Conservation (phyloP, 2,888 invertebrate species). For the Dugesia japonica region DNA sequence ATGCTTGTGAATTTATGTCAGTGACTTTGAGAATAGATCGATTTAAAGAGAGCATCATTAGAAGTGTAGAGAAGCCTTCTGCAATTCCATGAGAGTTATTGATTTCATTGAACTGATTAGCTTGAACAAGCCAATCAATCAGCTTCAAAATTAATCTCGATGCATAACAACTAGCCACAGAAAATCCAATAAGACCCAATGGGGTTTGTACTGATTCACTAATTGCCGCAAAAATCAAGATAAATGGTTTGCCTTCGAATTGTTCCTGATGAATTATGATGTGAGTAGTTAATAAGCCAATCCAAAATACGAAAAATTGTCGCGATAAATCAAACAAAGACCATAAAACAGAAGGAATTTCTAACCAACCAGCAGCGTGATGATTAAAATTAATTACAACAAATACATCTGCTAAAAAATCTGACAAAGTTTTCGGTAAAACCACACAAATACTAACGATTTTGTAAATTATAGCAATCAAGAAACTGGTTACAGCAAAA, state of each 20-base stretch:
- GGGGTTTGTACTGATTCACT: constrained; percentile 50
- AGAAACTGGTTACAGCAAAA: neutral
- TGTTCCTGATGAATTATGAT: constrained; percentile 43
- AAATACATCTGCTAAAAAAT: constrained; percentile 4
- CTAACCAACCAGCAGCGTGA: constrained; percentile 40
- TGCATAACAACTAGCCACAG: constrained; percentile 50
- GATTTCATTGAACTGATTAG: neutral
- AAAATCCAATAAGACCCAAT: constrained; percentile 50
- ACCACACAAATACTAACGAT: constrained; percentile 2
- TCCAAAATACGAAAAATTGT: constrained; percentile 51
- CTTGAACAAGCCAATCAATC: constrained; percentile 47
- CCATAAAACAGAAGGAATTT: constrained; percentile 46
- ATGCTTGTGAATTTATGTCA: neutral
- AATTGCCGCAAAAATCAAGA: constrained; percentile 45
- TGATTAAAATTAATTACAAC: neutral
- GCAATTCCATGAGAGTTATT: constrained; percentile 49
- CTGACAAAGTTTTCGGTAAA: neutral
- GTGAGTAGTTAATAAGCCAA: constrained; percentile 48
- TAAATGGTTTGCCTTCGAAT: constrained; percentile 44
- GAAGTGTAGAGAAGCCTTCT: constrained; percentile 51
- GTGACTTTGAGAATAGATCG: neutral
- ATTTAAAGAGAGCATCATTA: constrained; percentile 46
- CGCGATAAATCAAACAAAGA: constrained; percentile 48
- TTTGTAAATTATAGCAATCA: neutral
- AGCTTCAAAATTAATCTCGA: constrained; percentile 47